A percentile compares a stretch with the other conserved stretches of the same genome.
phyloP scores from a whole-genome alignment of 2,797 vertebrate genomes.

The Micropoecilia bifurca region DNA sequence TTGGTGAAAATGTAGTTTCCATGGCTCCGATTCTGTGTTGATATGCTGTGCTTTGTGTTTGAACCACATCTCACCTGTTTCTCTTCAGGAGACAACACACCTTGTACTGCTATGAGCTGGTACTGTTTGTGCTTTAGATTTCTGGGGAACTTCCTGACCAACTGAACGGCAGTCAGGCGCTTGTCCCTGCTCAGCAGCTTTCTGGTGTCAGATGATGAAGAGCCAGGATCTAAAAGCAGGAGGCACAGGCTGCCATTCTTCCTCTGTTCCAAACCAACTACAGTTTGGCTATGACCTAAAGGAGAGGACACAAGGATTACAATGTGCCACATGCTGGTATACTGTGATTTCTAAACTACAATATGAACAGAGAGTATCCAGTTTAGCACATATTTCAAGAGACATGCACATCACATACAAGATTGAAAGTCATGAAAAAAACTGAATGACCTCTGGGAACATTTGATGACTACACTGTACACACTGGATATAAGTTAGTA shows the following conservation, averaged over 20 bases:
- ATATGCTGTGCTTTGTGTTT: not conserved
- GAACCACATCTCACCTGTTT: slow-evolving; percentile 78
- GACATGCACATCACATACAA: not conserved
- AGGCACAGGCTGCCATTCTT: slow-evolving; percentile 87
- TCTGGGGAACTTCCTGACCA: slow-evolving; percentile 81
- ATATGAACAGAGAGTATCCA: not conserved
- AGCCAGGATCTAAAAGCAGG: slow-evolving; percentile 89
- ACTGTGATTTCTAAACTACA: not conserved
- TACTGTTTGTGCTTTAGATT: slow-evolving; percentile 92
- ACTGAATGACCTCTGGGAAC: no score
- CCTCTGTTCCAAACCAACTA: slow-evolving; percentile 92
- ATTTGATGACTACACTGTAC: no score
- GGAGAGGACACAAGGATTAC: not conserved
- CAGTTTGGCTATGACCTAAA: slow-evolving; percentile 90
- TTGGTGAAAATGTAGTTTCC: not conserved
- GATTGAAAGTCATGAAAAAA: no score
- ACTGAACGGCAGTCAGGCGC: slow-evolving; percentile 70
- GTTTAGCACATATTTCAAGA: not conserved
- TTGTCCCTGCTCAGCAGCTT: slow-evolving; percentile 82
- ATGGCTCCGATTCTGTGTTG: no score
- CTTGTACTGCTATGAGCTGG: slow-evolving; percentile 89
- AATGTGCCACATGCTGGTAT: not conserved
- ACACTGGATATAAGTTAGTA: no score
- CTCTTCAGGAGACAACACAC: slow-evolving; percentile 85
- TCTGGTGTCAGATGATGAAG: slow-evolving; percentile 83